A percentile compares a stretch with the other conserved stretches of the same genome.
Conservation (phyloP, 2,797 vertebrate genomes). For the Thamnophis elegans region DNA sequence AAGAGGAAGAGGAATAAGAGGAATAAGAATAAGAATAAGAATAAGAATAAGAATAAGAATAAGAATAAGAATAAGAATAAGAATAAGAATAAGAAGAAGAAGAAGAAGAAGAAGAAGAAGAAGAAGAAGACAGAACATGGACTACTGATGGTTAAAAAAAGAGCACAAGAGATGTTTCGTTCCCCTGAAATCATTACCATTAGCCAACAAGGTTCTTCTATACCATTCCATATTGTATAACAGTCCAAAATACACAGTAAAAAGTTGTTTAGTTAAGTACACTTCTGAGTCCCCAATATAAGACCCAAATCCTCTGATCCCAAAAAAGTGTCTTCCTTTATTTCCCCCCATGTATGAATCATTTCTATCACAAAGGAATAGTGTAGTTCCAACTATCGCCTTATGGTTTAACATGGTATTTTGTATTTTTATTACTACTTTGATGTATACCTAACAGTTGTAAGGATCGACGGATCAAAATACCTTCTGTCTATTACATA, state of each 20-base stretch:
- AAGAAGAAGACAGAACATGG: neutral
- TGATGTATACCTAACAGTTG: neutral
- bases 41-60: no score
- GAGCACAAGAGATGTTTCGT: neutral
- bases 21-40: no score
- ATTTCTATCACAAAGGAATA: neutral
- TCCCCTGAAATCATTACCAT: neutral
- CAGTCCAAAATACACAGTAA: neutral
- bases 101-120: no score
- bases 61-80: no score
- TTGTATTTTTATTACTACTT: neutral
- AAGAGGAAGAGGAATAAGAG: no score
- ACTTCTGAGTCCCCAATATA: neutral
- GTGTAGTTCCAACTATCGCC: neutral
- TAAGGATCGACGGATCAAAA: neutral
- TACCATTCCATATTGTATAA: neutral
- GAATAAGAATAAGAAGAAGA: no score
- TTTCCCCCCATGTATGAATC: neutral
- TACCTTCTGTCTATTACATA: neutral
- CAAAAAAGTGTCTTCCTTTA: neutral
- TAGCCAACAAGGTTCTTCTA: neutral
- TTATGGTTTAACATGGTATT: neutral
- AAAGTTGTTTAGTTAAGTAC: neutral
- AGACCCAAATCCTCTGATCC: neutral
- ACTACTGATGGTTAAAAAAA: neutral